phyloP scores from a whole-genome alignment of 2,113 vertebrate genomes.

The Podarcis raffonei region DNA sequence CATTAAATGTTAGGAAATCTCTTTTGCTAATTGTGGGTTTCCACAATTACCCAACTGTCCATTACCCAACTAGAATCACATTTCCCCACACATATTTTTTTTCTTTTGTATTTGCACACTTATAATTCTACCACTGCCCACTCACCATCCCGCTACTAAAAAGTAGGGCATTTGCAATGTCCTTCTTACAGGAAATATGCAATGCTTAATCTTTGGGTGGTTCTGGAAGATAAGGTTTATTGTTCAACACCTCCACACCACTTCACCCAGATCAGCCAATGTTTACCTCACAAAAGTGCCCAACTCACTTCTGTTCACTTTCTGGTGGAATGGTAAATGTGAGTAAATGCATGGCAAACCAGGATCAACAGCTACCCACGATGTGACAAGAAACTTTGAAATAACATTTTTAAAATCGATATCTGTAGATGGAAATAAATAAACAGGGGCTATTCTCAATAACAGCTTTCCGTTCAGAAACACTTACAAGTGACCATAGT shows the following conservation, averaged over 20 bases:
- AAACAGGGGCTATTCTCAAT: slow-evolving; percentile 59
- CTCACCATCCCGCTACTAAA: slow-evolving; percentile 14
- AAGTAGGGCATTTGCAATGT: slow-evolving; percentile 8
- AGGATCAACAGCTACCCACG: slow-evolving; percentile 54
- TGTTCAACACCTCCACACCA: neutral
- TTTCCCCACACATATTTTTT: neutral
- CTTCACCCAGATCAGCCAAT: neutral
- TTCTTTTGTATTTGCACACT: neutral
- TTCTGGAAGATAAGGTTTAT: neutral
- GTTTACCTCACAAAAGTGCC: neutral
- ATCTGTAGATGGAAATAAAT: slow-evolving; percentile 41
- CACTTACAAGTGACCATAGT: slow-evolving; percentile 63
- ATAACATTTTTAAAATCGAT: slow-evolving; percentile 50
- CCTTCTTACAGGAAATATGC: slow-evolving; percentile 19
- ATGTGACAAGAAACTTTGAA: slow-evolving; percentile 56
- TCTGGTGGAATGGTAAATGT: neutral
- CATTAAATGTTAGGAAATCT: slow-evolving; percentile 8
- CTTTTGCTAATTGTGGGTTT: neutral
- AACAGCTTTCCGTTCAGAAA: slow-evolving; percentile 64
- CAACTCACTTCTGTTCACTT: neutral
- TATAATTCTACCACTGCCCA: slow-evolving; percentile 26
- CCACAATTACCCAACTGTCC: neutral
- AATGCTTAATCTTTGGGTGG: slow-evolving; percentile 18
- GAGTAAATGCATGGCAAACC: neutral
- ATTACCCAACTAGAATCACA: neutral